These are phyloP conservation scores for Cheumatopsyche charites DNA, from an alignment of 1,140 invertebrate species.

Conservation along the genomic window DNA sequence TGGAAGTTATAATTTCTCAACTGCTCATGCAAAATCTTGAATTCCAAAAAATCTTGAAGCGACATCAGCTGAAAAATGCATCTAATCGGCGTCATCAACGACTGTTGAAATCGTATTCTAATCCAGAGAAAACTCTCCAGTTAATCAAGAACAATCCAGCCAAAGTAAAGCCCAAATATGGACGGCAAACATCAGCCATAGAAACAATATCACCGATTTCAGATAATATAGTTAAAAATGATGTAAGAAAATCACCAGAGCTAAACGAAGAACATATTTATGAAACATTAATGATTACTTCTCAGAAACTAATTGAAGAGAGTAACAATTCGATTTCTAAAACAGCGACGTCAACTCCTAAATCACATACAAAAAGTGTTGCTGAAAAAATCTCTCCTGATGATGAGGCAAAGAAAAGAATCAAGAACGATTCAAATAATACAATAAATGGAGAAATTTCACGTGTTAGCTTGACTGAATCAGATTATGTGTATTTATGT, in stretches of 20 bases:
- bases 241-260: conserved; percentile 16
- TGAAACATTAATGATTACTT: conserved; percentile 53
- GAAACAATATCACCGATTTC: conserved; percentile 22
- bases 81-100: conserved; percentile 64
- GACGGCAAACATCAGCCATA: conserved; percentile 56
- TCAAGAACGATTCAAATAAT: not conserved
- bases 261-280: conserved; percentile 61
- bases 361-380: not conserved
- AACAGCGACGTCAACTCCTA: conserved; percentile 31
- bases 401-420: conserved; percentile 1
- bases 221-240: conserved; percentile 8
- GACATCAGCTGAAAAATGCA: conserved; percentile 66
- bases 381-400: not conserved
- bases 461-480: conserved; percentile 51
- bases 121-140: conserved; percentile 54
- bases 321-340: not conserved
- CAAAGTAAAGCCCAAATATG: conserved; percentile 56
- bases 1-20: conserved; percentile 82
- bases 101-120: conserved; percentile 61
- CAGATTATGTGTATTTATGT: conserved; percentile 60
- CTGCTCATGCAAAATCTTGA: conserved; percentile 83
- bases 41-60: conserved; percentile 78
- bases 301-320: conserved; percentile 30
- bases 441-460: not conserved
- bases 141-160: conserved; percentile 56